phyloP scores from a whole-genome alignment of 2,888 invertebrate genomes.

The Aleiodes testaceus region DNA sequence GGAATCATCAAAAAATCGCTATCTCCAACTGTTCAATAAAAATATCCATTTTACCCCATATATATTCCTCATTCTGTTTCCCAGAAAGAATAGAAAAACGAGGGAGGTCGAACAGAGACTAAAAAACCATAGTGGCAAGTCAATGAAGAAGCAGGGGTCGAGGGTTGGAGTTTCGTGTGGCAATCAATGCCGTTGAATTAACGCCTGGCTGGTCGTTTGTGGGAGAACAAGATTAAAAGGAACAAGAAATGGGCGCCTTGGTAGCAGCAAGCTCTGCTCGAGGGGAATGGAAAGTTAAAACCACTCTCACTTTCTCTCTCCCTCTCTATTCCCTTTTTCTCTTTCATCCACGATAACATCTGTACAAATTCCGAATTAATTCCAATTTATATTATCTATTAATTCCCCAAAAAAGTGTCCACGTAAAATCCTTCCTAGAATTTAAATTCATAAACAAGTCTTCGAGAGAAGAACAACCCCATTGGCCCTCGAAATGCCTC shows the following conservation, averaged over 20 bases:
- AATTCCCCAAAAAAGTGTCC: slow-evolving; percentile 45
- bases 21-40: no score
- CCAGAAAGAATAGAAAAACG: background rate
- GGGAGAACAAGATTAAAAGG: slow-evolving; percentile 72
- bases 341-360: background rate
- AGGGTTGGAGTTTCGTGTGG: slow-evolving; percentile 65
- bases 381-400: slow-evolving; percentile 41
- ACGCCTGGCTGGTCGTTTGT: slow-evolving; percentile 72
- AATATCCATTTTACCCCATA: no score
- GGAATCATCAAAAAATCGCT: no score
- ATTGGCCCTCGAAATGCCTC: slow-evolving; percentile 68
- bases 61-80: background rate
- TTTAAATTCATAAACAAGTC: slow-evolving; percentile 43
- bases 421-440: slow-evolving; percentile 43
- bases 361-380: background rate
- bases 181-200: slow-evolving; percentile 73
- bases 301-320: slow-evolving; percentile 50
- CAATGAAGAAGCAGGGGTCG: slow-evolving; percentile 39
- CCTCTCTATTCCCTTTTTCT: background rate
- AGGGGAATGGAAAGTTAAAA: slow-evolving; percentile 42
- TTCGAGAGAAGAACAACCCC: no score
- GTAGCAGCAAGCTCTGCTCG: slow-evolving; percentile 7
- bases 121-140: slow-evolving; percentile 36
- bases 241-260: slow-evolving; percentile 69
- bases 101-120: slow-evolving; percentile 13